Conservation (phyloP, 2,113 vertebrate genomes). For the Mustelus asterias region DNA sequence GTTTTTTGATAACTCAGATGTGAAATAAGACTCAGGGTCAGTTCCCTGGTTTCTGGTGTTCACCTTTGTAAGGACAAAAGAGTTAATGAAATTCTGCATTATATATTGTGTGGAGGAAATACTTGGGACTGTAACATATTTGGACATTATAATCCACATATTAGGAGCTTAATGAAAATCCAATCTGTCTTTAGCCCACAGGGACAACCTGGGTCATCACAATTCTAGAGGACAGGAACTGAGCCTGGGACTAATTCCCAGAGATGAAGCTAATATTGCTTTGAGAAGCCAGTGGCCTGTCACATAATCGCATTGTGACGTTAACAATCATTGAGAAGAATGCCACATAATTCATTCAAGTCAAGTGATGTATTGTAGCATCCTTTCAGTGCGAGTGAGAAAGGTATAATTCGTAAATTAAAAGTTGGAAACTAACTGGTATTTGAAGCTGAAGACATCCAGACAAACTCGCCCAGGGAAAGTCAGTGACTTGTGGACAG, state of each 20-base stretch:
- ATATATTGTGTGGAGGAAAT: background rate
- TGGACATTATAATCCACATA: background rate
- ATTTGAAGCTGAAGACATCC: background rate
- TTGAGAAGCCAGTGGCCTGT: background rate
- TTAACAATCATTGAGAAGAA: background rate
- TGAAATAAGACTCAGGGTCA: background rate
- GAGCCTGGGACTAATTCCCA: background rate
- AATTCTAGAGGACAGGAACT: background rate
- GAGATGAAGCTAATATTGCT: background rate
- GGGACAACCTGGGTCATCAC: background rate
- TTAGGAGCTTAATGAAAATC: background rate
- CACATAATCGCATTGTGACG: background rate
- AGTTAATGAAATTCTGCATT: background rate
- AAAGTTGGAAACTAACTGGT: background rate
- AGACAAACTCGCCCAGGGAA: background rate
- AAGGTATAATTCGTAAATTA: background rate
- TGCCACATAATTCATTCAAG: background rate
- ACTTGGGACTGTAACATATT: background rate
- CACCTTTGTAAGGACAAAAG: background rate
- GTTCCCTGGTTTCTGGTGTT: background rate
- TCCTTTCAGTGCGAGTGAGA: background rate
- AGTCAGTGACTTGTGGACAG: background rate
- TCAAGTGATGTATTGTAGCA: conserved; percentile 13
- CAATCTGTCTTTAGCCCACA: background rate
- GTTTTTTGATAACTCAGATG: background rate